Evolutionary conservation across 2,113 vertebrate genomes (phyloP).

Genomic region (Dicaeum eximium): DNA sequence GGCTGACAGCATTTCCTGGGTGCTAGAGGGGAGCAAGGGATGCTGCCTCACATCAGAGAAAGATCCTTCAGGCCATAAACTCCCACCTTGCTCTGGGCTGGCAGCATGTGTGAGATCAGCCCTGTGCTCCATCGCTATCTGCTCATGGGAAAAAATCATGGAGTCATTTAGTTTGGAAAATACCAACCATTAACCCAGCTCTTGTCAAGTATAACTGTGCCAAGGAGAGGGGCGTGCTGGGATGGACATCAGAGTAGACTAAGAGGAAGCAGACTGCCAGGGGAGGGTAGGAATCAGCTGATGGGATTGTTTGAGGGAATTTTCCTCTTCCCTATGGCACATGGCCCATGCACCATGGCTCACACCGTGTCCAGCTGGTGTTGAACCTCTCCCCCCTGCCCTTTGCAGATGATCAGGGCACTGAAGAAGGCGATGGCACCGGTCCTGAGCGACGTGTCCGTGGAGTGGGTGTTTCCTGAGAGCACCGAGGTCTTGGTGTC

Average conservation of each 20-base stretch:
- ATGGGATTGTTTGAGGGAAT: not conserved
- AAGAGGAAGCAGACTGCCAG: not conserved
- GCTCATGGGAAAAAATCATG: not conserved
- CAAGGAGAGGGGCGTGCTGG: not conserved
- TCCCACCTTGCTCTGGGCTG: not conserved
- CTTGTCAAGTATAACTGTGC: not conserved
- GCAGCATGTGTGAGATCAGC: fast-evolving
- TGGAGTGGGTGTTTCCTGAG: constrained; percentile 94
- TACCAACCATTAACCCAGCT: not conserved
- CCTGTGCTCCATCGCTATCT: not conserved
- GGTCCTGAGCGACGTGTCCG: constrained; percentile 86
- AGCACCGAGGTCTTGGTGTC: constrained; percentile 89
- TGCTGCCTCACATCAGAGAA: not conserved
- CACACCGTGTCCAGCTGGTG: fast-evolving
- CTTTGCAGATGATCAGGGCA: constrained; percentile 84
- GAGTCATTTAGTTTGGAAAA: not conserved
- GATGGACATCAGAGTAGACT: not conserved
- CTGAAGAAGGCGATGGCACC: constrained; percentile 92
- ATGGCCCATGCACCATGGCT: fast-evolving
- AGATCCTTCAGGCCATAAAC: not conserved
- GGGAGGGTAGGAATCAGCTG: not conserved
- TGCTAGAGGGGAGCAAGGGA: not conserved
- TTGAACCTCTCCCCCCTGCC: not conserved
- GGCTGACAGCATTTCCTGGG: not conserved
- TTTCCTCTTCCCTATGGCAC: not conserved